phyloP scores from a whole-genome alignment of 2,888 invertebrate genomes.

The Pyrgus malvae region DNA sequence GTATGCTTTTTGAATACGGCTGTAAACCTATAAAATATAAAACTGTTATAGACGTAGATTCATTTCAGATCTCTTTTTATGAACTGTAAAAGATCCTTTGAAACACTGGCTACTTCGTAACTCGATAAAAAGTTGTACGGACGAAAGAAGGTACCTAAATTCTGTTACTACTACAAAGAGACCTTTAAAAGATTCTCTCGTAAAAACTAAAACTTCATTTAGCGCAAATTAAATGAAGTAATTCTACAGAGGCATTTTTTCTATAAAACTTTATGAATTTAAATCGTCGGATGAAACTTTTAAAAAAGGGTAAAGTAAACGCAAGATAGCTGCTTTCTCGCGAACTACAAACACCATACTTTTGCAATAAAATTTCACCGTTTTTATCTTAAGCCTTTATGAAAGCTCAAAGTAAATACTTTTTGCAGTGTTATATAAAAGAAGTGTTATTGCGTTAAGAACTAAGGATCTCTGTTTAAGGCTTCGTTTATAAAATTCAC shows the following conservation, averaged over 20 bases:
- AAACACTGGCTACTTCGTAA: too few species aligned
- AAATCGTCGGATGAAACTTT: constrained; percentile 20
- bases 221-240: constrained; percentile 9
- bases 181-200: constrained; percentile 14
- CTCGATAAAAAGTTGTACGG: constrained; percentile 2
- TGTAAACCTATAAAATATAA: too few species aligned
- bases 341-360: constrained; percentile 26
- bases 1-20: too few species aligned
- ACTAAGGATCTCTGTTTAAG: constrained; percentile 58
- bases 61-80: too few species aligned
- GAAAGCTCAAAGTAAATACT: constrained; percentile 47
- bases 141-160: constrained; percentile 2
- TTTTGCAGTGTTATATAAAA: constrained; percentile 49
- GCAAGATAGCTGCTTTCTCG: constrained; percentile 24
- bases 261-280: constrained; percentile 20
- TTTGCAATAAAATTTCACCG: constrained; percentile 28
- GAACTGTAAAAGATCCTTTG: too few species aligned
- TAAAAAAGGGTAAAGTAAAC: constrained; percentile 18
- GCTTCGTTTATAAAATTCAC: too few species aligned
- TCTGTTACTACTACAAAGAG: constrained; percentile 15
- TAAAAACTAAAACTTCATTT: constrained; percentile 21
- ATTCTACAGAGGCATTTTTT: constrained; percentile 24
- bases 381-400: constrained; percentile 30
- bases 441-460: constrained; percentile 50
- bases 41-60: too few species aligned